Conservation (phyloP, 2,888 invertebrate genomes). For the Hydraecia micacea region DNA sequence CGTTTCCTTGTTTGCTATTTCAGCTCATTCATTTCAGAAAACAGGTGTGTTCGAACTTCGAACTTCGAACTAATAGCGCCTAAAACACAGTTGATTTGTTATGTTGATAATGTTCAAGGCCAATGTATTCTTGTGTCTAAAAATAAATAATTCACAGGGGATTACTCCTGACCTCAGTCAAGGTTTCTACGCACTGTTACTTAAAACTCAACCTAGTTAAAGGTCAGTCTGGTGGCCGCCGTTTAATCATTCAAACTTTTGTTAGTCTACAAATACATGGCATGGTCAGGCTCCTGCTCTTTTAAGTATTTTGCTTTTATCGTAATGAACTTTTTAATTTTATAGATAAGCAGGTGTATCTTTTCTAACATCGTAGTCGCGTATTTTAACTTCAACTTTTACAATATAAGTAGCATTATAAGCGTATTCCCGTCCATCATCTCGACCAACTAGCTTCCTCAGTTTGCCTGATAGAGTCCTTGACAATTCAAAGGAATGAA, state of each 20-base stretch:
- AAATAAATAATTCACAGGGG: slow-evolving; percentile 52
- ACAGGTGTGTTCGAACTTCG: neutral
- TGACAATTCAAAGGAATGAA: neutral
- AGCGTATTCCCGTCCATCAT: neutral
- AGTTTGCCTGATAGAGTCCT: neutral
- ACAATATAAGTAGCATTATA: neutral
- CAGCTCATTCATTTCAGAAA: neutral
- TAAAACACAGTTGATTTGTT: slow-evolving; percentile 31
- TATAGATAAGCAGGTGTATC: neutral
- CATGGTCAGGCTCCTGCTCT: neutral
- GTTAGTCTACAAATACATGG: neutral
- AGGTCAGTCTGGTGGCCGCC: slow-evolving; percentile 9
- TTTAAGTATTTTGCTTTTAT: neutral
- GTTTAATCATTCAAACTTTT: neutral
- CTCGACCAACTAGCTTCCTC: neutral
- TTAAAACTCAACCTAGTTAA: slow-evolving; percentile 5
- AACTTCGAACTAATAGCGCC: slow-evolving; percentile 2
- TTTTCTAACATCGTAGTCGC: neutral
- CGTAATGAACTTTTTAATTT: neutral
- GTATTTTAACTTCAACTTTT: neutral
- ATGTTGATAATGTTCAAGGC: slow-evolving; percentile 47
- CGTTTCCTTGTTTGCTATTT: slow-evolving; percentile 1
- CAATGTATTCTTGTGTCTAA: slow-evolving; percentile 23
- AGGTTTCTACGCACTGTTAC: slow-evolving; percentile 34
- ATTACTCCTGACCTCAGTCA: slow-evolving; percentile 55